Evolutionary conservation across 1,140 invertebrate species (phyloP).

Genomic region (Ectropis grisescens): DNA sequence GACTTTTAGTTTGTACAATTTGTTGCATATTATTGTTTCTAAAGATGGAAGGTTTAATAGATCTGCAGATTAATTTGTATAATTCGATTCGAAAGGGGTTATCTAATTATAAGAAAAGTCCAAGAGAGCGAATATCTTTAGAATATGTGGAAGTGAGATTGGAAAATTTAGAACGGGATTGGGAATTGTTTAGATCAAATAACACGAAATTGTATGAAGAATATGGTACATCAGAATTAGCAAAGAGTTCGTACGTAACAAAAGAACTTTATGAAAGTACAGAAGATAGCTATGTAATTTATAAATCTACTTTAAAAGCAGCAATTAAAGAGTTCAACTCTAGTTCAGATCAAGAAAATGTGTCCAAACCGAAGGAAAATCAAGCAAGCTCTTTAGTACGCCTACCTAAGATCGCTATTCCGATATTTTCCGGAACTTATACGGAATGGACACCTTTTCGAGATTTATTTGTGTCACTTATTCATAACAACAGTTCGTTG

Average conservation of each 20-base stretch:
- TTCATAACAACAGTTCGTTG: not conserved
- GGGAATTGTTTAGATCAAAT: conserved; percentile 2
- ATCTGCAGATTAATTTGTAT: too few species aligned
- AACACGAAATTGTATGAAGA: conserved; percentile 2
- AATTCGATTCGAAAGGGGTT: too few species aligned
- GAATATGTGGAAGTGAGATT: conserved; percentile 6
- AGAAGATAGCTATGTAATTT: conserved; percentile 1
- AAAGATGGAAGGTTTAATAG: too few species aligned
- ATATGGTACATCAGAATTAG: not conserved
- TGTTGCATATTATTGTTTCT: too few species aligned
- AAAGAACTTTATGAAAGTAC: conserved; percentile 3
- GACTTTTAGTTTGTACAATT: too few species aligned
- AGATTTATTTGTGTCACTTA: not conserved
- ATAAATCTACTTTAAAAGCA: not conserved
- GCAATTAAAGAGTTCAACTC: conserved; percentile 1
- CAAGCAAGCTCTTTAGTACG: not conserved
- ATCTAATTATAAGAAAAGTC: conserved; percentile 7
- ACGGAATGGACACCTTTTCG: not conserved
- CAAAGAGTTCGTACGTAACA: not conserved
- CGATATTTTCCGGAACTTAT: not conserved
- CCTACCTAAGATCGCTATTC: not conserved
- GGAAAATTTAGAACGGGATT: conserved; percentile 7
- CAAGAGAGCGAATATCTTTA: conserved; percentile 4
- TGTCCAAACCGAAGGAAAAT: too few species aligned
- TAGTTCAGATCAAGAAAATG: not conserved